Evolutionary conservation across 1,140 invertebrate genomes (phyloP).

Genomic region (Aphis gossypii): DNA sequence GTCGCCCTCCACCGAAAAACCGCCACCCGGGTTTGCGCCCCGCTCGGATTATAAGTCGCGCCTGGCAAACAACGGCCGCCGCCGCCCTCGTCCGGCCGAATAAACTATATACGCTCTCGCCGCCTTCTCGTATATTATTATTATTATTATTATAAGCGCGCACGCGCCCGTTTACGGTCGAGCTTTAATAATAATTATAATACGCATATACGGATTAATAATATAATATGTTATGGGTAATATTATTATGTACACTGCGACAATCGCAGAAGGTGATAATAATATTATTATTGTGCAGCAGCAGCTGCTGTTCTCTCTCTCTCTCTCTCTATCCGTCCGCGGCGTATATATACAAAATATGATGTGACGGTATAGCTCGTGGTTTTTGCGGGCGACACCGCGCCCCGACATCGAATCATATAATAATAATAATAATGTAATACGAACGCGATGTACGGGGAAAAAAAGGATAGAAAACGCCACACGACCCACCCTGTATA

Average conservation of each 20-base stretch:
- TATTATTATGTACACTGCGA: neutral
- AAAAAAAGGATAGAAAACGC: too few relatives aligned
- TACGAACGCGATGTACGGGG: too few relatives aligned
- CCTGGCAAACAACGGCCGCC: conserved; percentile 23
- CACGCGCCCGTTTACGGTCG: neutral
- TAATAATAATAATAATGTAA: too few relatives aligned
- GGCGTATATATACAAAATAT: too few relatives aligned
- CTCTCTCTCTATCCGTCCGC: too few relatives aligned
- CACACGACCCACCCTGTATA: too few relatives aligned
- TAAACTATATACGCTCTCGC: neutral
- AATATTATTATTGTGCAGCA: neutral
- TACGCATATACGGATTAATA: neutral
- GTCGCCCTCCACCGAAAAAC: conserved; percentile 26
- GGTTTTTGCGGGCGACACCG: too few relatives aligned
- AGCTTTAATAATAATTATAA: neutral
- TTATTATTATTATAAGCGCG: neutral
- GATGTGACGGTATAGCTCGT: too few relatives aligned
- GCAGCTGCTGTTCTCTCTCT: too few relatives aligned
- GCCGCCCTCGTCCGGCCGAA: conserved; percentile 6
- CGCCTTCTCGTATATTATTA: neutral
- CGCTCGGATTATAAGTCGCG: conserved; percentile 50
- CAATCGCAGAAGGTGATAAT: too few relatives aligned
- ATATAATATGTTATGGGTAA: neutral
- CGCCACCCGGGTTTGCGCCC: conserved; percentile 33
- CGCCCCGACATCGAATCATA: too few relatives aligned